phyloP scores from a whole-genome alignment of 2,888 invertebrate species.

The Plagodis dolabraria region DNA sequence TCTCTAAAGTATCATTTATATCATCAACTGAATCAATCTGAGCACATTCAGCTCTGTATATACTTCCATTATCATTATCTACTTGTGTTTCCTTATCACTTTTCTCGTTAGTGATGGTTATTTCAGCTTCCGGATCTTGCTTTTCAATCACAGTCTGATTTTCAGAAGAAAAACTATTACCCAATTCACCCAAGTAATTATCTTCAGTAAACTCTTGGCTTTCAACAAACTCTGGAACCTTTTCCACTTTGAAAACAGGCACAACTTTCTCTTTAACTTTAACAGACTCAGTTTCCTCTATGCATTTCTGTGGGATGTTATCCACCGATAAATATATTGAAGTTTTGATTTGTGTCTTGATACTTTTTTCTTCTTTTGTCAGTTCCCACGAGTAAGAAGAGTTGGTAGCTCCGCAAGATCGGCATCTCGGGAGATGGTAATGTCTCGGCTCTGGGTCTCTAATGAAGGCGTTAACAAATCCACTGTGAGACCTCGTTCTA shows the following conservation, averaged over 20 bases:
- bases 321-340: constrained; percentile 62
- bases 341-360: constrained; percentile 36
- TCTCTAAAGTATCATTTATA: constrained; percentile 49
- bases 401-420: constrained; percentile 59
- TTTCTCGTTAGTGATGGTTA: constrained; percentile 19
- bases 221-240: constrained; percentile 65
- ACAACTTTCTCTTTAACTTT: constrained; percentile 57
- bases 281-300: constrained; percentile 50
- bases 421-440: constrained; percentile 72
- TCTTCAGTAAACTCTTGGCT: constrained; percentile 78
- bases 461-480: constrained; percentile 69
- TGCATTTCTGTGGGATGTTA: constrained; percentile 60
- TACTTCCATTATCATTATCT: constrained; percentile 16
- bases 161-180: constrained; percentile 62
- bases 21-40: constrained; percentile 41
- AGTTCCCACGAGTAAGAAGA: constrained; percentile 57
- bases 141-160: constrained; percentile 56
- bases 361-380: constrained; percentile 41
- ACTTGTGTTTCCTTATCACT: constrained; percentile 20
- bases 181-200: constrained; percentile 68
- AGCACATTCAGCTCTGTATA: constrained; percentile 48
- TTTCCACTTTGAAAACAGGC: constrained; percentile 56
- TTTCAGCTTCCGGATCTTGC: not conserved
- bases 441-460: constrained; percentile 72
- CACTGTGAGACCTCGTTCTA: constrained; percentile 72